Conservation (phyloP, 1,140 invertebrate genomes). For the Triops cancriformis region DNA sequence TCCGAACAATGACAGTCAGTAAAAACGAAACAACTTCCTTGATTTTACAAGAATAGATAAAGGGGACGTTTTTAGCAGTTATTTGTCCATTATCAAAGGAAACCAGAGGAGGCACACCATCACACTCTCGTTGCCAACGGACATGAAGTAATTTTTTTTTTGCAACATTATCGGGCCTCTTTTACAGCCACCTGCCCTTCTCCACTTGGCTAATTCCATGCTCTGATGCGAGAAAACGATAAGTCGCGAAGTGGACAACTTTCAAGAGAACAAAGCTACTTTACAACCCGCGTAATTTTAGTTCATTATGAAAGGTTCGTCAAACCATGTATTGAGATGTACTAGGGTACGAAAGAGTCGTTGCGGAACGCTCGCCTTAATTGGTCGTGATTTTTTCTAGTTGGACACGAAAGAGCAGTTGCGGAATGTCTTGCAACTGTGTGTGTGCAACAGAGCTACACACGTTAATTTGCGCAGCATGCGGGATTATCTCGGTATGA, state of each 20-base stretch:
- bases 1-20: not conserved
- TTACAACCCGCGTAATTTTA: not conserved
- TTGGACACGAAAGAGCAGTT: constrained; percentile 78
- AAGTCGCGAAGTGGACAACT: not conserved
- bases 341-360: no score
- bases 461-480: constrained; percentile 74
- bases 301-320: no score
- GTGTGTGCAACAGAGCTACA: constrained; percentile 89
- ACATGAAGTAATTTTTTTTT: not conserved
- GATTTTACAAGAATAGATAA: not conserved
- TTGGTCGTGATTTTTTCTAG: constrained; percentile 35
- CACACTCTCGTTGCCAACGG: not conserved
- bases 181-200: not conserved
- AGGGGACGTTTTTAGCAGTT: not conserved
- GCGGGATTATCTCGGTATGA: constrained; percentile 60
- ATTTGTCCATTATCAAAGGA: not conserved
- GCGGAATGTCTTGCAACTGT: constrained; percentile 77
- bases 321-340: no score
- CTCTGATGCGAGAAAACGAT: not conserved
- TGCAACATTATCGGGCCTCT: not conserved
- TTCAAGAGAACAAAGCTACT: not conserved
- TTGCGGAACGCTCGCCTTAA: no score
- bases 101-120: not conserved
- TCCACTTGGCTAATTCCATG: not conserved
- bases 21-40: not conserved